A percentile compares a stretch with the other conserved stretches of the same genome.
These are phyloP conservation scores for Edolisoma coerulescens DNA, from an alignment of 2,113 vertebrate species.

Conservation along the genomic window DNA sequence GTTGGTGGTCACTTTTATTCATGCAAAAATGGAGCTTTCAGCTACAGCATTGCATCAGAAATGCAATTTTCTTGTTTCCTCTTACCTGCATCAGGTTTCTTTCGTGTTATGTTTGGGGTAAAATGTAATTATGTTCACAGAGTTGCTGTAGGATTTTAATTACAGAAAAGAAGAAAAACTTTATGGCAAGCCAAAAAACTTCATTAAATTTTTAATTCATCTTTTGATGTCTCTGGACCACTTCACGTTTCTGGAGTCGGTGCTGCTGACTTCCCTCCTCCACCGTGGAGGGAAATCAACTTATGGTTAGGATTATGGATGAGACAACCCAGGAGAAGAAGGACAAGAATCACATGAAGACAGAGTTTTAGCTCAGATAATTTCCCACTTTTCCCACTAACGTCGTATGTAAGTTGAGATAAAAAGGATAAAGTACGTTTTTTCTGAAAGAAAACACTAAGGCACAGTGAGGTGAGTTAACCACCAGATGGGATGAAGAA, in stretches of 20 bases:
- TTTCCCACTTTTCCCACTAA: background rate
- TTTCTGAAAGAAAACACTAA: background rate
- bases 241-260: background rate
- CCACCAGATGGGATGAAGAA: background rate
- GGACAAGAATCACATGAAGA: background rate
- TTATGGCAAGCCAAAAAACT: background rate
- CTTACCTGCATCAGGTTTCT: background rate
- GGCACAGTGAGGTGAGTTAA: background rate
- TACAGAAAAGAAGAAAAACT: background rate
- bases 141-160: background rate
- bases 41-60: background rate
- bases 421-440: background rate
- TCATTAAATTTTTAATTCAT: background rate
- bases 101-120: background rate
- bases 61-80: background rate
- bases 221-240: background rate
- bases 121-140: background rate
- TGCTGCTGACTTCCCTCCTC: background rate
- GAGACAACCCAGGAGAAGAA: background rate
- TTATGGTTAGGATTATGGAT: background rate
- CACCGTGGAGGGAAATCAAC: background rate
- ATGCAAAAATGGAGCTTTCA: background rate
- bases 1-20: background rate
- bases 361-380: background rate
- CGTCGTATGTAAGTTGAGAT: fast-evolving